phyloP scores from a whole-genome alignment of 2,888 invertebrate genomes.

The Elgonia sp. region DNA sequence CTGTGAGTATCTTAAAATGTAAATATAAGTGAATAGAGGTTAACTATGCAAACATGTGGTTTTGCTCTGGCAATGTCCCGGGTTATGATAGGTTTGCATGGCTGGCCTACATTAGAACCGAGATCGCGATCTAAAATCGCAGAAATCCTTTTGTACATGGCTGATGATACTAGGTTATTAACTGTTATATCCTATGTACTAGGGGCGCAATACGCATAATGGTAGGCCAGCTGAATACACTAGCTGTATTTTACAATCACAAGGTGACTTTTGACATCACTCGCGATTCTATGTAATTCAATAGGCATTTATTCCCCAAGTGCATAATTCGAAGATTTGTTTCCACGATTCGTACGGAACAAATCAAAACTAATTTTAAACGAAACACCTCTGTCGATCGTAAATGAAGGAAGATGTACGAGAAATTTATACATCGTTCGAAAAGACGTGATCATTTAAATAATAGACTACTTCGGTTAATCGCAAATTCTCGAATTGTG shows the following conservation, averaged over 20 bases:
- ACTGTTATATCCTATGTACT: slow-evolving; percentile 66
- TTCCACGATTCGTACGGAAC: slow-evolving; percentile 77
- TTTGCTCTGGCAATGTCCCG: slow-evolving; percentile 80
- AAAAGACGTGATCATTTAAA: slow-evolving; percentile 63
- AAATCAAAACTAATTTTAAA: slow-evolving; percentile 79
- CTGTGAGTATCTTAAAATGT: slow-evolving; percentile 23
- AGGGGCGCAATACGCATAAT: slow-evolving; percentile 64
- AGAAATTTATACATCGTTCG: slow-evolving; percentile 50
- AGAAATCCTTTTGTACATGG: slow-evolving; percentile 82
- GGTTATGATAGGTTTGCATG: slow-evolving; percentile 86
- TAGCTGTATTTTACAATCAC: slow-evolving; percentile 68
- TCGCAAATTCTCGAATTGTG: slow-evolving; percentile 60
- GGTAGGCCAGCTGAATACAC: slow-evolving; percentile 53
- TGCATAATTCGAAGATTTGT: slow-evolving; percentile 78
- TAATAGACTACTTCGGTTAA: slow-evolving; percentile 62
- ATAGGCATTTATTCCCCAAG: slow-evolving; percentile 67
- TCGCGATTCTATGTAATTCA: slow-evolving; percentile 64
- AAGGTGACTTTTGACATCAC: slow-evolving; percentile 72
- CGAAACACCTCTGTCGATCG: slow-evolving; percentile 77
- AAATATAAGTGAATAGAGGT: slow-evolving; percentile 41
- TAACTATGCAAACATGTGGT: slow-evolving; percentile 48
- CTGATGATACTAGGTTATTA: slow-evolving; percentile 83
- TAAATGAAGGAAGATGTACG: slow-evolving; percentile 52
- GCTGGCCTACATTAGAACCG: slow-evolving; percentile 84
- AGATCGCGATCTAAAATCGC: slow-evolving; percentile 85